These are phyloP conservation scores for Chroicocephalus ridibundus DNA, from an alignment of 2,113 vertebrate species.

Conservation along the genomic window DNA sequence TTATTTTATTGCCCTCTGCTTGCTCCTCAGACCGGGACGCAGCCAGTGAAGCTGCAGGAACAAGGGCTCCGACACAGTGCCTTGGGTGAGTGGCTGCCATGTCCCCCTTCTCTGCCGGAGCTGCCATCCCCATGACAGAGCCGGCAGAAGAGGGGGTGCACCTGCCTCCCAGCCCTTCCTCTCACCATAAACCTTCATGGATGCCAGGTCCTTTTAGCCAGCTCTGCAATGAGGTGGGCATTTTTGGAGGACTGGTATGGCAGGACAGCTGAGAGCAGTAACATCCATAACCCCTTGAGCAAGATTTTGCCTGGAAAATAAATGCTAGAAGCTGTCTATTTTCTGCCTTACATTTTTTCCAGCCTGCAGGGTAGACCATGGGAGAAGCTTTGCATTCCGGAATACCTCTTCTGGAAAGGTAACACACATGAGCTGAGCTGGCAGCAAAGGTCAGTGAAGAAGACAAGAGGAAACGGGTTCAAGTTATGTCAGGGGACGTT, in stretches of 20 bases:
- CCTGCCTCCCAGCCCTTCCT: background rate
- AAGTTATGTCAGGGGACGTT: too few relatives aligned
- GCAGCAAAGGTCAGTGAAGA: background rate
- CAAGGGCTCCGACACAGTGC: background rate
- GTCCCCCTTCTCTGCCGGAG: background rate
- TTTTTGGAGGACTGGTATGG: background rate
- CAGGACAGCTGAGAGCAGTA: background rate
- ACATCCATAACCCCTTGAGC: background rate
- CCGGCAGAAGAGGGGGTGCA: background rate
- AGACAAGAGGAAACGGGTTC: too few relatives aligned
- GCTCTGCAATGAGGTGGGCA: background rate
- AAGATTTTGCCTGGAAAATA: background rate
- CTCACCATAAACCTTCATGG: background rate
- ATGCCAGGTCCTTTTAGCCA: background rate
- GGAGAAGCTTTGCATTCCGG: background rate
- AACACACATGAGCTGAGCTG: background rate
- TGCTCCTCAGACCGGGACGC: background rate
- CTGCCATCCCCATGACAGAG: background rate
- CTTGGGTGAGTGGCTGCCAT: fast-evolving
- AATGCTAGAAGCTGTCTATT: background rate
- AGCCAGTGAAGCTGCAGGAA: background rate
- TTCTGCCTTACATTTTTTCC: background rate
- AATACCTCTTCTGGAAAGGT: background rate
- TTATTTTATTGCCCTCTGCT: background rate
- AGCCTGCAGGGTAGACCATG: background rate